These are phyloP conservation scores for Eucera pruinosa DNA, from an alignment of 2,888 invertebrate genomes.

Conservation along the genomic window DNA sequence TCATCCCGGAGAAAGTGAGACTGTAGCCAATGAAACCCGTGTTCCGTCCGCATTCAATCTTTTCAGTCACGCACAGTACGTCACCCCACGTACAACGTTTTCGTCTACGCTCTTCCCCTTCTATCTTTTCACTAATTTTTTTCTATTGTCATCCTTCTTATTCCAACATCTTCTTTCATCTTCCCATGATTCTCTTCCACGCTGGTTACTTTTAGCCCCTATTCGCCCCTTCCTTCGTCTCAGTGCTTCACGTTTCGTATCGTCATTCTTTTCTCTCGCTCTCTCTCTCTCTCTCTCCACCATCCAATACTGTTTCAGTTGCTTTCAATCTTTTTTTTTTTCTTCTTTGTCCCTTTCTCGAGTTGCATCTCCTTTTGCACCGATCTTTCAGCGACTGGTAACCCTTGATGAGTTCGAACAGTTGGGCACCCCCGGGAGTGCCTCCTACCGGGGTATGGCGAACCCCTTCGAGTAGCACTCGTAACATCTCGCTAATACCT, in stretches of 20 bases:
- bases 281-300: not conserved
- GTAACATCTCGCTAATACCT: conserved; percentile 69
- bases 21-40: no score
- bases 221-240: not conserved
- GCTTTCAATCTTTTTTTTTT: not conserved
- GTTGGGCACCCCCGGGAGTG: conserved; percentile 57
- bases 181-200: not conserved
- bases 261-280: no score
- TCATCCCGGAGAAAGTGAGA: no score
- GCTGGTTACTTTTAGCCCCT: not conserved
- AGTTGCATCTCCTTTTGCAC: conserved; percentile 8
- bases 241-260: not conserved
- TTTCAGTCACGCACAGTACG: no score
- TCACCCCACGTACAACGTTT: not conserved
- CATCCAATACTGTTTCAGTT: not conserved
- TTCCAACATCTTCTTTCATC: not conserved
- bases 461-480: conserved; percentile 66
- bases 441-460: conserved; percentile 45
- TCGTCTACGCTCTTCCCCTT: not conserved
- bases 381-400: conserved; percentile 30
- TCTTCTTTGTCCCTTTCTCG: not conserved
- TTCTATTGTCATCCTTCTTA: not conserved
- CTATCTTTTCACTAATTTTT: not conserved
- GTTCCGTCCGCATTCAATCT: no score
- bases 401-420: conserved; percentile 57